These are phyloP conservation scores for Grallaria varia DNA, from an alignment of 2,113 vertebrate species.

Conservation along the genomic window DNA sequence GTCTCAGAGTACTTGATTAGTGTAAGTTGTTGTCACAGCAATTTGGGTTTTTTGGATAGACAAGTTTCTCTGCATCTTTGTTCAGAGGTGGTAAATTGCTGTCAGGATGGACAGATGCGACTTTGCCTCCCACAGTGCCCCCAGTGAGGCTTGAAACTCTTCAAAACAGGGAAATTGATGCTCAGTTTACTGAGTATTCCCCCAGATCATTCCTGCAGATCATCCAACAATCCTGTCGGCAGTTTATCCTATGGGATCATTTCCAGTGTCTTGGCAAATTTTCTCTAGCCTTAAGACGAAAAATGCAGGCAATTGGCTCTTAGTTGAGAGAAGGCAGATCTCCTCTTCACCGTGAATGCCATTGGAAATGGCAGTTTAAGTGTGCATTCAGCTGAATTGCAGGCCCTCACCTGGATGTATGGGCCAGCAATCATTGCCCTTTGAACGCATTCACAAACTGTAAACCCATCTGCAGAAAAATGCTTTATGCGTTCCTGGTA, in stretches of 20 bases:
- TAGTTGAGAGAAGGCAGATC: neutral
- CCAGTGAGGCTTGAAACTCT: neutral
- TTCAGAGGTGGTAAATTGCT: neutral
- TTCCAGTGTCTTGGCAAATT: neutral
- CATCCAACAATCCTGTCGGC: neutral
- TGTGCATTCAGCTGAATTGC: neutral
- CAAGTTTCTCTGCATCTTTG: neutral
- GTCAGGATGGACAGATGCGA: neutral
- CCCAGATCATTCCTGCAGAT: neutral
- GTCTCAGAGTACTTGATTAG: neutral
- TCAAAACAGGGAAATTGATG: neutral
- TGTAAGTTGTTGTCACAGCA: neutral
- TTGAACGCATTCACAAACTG: neutral
- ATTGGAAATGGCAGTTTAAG: neutral
- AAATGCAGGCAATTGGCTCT: neutral
- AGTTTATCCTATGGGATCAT: fast-evolving
- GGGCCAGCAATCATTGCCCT: neutral
- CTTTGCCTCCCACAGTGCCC: neutral
- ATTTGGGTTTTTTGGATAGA: neutral
- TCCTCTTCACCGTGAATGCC: neutral
- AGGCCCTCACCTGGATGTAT: neutral
- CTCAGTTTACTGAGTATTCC: neutral
- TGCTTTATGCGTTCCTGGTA: neutral
- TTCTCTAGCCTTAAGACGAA: neutral
- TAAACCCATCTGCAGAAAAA: neutral